Evolutionary conservation across 2,113 vertebrate genomes (phyloP).

Genomic region (Grammomys surdaster): DNA sequence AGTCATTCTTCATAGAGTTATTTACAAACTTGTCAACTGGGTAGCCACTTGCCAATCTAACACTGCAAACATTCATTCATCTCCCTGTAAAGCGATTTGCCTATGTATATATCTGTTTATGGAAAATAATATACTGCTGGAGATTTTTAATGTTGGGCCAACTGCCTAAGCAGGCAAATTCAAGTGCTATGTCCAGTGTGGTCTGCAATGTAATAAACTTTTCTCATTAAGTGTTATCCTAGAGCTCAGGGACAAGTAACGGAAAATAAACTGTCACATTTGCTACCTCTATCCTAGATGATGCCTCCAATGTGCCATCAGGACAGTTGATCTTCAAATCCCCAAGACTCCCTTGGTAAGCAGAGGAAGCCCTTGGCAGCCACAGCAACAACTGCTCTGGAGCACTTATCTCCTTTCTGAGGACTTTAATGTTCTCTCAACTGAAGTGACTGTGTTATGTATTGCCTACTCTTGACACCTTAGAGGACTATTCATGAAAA

Average conservation of each 20-base stretch:
- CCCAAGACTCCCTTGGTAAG: not conserved
- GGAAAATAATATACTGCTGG: not conserved
- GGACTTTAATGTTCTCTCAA: conserved; percentile 27
- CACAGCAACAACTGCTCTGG: conserved; percentile 22
- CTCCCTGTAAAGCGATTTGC: conserved; percentile 41
- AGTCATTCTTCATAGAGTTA: conserved; percentile 14
- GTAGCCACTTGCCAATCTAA: conserved; percentile 17
- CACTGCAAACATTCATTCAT: conserved; percentile 18
- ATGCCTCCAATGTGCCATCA: not conserved
- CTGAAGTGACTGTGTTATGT: conserved; percentile 44
- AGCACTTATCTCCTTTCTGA: conserved; percentile 55
- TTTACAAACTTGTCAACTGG: not conserved
- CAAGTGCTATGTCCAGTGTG: conserved; percentile 44
- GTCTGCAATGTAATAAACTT: conserved; percentile 14
- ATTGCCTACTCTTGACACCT: conserved; percentile 9
- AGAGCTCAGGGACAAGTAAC: conserved; percentile 35
- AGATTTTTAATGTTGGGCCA: conserved; percentile 47
- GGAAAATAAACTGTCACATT: conserved; percentile 14
- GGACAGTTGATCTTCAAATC: conserved; percentile 34
- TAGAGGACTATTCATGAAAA: conserved; percentile 56
- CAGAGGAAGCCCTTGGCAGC: not conserved
- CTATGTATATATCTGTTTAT: conserved; percentile 2
- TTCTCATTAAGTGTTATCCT: conserved; percentile 50
- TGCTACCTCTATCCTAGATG: conserved; percentile 8
- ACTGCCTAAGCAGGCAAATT: conserved; percentile 44